Conservation (phyloP, 1,140 invertebrate genomes). For the Drosophila asahinai region DNA sequence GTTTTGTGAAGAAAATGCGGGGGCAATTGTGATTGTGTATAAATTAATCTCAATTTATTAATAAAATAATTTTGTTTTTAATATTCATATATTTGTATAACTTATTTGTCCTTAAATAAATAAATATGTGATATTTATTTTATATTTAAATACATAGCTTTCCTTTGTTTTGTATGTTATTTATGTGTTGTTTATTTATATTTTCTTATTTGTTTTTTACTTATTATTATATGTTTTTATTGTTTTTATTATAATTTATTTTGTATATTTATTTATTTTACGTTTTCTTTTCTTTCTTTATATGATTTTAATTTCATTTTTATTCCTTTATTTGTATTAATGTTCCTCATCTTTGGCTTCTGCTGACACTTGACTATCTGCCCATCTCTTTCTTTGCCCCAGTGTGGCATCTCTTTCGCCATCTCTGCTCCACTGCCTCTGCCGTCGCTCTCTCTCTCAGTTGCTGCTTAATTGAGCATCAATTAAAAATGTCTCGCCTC, state of each 20-base stretch:
- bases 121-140: too few species aligned
- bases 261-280: too few species aligned
- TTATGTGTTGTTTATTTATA: background rate
- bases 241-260: too few species aligned
- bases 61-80: background rate
- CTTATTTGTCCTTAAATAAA: too few species aligned
- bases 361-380: slow-evolving; percentile 20
- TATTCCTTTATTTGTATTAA: too few species aligned
- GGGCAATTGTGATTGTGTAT: too few species aligned
- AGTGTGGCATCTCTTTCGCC: slow-evolving; percentile 12
- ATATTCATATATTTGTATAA: background rate
- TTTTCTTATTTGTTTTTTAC: background rate
- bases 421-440: slow-evolving; percentile 26
- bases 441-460: slow-evolving; percentile 15
- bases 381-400: slow-evolving; percentile 7
- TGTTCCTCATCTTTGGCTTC: background rate
- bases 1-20: slow-evolving; percentile 10
- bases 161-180: background rate
- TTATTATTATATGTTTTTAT: too few species aligned
- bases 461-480: slow-evolving; percentile 75
- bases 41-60: too few species aligned
- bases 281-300: background rate
- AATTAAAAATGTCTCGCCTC: slow-evolving; percentile 80
- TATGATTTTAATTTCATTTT: background rate
- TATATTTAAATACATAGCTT: background rate